Percentiles rank a stretch among this genome's conserved stretches.
Evolutionary conservation across 2,113 vertebrate species (phyloP).

Genomic region (Nasalis larvatus): DNA sequence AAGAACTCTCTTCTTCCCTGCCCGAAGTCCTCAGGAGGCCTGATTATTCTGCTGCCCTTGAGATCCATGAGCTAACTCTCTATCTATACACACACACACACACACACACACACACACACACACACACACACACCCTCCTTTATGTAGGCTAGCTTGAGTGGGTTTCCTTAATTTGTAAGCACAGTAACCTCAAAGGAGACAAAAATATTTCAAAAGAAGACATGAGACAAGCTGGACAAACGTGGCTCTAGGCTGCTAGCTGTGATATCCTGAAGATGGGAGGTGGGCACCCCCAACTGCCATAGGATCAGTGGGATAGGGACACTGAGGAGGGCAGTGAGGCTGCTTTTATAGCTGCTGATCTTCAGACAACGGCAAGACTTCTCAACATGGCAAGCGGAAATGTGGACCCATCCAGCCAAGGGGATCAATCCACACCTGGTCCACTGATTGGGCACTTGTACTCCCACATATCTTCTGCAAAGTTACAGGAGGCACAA

Average conservation of each 20-base stretch:
- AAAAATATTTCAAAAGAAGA: not conserved
- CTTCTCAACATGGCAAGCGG: not conserved
- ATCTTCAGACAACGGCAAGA: not conserved
- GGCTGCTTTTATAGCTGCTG: not conserved
- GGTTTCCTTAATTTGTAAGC: not conserved
- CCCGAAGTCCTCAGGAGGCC: fast-evolving
- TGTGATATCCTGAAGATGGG: not conserved
- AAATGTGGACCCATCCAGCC: not conserved
- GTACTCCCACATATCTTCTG: not conserved
- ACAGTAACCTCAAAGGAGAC: not conserved
- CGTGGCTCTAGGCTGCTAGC: not conserved
- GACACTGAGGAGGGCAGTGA: not conserved
- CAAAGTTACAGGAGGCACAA: not conserved
- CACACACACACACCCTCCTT: not conserved
- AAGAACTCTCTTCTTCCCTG: not conserved
- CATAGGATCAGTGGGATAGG: fast-evolving
- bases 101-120: not conserved
- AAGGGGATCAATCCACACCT: not conserved
- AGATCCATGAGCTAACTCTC: not conserved
- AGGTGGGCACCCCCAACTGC: not conserved
- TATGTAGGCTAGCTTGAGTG: not conserved
- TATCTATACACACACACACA: not conserved
- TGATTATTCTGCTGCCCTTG: not conserved
- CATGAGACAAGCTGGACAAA: not conserved
- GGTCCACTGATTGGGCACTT: not conserved